Base-by-base conservation (phyloP, 2,797 vertebrate species). In the Calcarius lapponicus region DNA sequence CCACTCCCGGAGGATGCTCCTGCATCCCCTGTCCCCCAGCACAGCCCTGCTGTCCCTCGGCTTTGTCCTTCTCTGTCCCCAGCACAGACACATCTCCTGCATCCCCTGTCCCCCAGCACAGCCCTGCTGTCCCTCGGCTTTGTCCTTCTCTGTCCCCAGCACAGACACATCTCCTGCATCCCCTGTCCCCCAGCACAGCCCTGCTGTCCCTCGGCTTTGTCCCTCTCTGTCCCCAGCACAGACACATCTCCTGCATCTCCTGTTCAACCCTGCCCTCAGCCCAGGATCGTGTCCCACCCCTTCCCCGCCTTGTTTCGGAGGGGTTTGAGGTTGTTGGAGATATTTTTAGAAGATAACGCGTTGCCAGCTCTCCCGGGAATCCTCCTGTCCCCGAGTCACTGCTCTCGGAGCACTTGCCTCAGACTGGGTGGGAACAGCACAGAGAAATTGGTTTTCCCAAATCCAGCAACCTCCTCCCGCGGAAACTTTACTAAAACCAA, bases 371-470 rank as follows among this genome's bases (percentile, higher is more conserved):
- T 32, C 79, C 7, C 0, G 21, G 88, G 93, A 88, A 60, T 42
- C 31, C 78, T 78, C 2, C 73, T 19, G 58, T 61, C 74, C 93
- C 43, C 13, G 1, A 24, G 84, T 14, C 84, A 2, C 4, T 9
- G 69, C 56, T 82, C 64, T 3, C 6, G 7, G 32, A 73, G 69
- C 43, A 2, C 34, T 80, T 16, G 48, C 42, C 79, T 85, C 43
- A 2, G 47, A 25, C 31, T 3, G 29, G 0, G 21, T 8, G 20
- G 90, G 8, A 90, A 17, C 3, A 25, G 58, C 0, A 0, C 0
- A 1, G 57, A 61, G 62, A 71, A 92, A 84, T 29, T 10, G 43
- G 7, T 42, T 80, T 89, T 62, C 43, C 56, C n/a, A 53, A 61
- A 69, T 6, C 21, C 58, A 42, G n/a, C 17, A 13, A 17, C 19